Evolutionary conservation across 2,113 vertebrate genomes (phyloP).

Genomic region (Antennarius striatus): DNA sequence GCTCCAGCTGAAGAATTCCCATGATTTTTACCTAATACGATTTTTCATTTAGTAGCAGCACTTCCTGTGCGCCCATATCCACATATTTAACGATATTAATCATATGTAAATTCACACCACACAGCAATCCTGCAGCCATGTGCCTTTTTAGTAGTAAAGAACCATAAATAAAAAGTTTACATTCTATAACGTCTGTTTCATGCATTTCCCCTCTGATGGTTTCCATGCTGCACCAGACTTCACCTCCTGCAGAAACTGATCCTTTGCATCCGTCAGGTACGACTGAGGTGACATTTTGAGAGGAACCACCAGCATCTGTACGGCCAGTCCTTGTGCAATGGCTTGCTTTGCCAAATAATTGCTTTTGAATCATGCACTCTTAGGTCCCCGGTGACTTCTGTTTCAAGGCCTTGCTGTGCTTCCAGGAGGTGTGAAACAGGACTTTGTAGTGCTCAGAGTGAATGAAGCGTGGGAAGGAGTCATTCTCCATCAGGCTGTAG

Average conservation of each 20-base stretch:
- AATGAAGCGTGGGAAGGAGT: conserved; percentile 79
- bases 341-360: conserved; percentile 7
- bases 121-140: neutral
- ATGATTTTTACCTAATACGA: no score
- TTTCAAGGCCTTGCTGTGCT: conserved; percentile 11
- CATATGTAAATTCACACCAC: neutral
- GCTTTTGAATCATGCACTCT: conserved; percentile 9
- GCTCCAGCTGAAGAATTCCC: no score
- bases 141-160: conserved; percentile 1
- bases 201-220: no score
- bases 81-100: neutral
- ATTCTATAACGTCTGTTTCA: neutral
- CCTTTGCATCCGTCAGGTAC: neutral
- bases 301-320: neutral
- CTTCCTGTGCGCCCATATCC: no score
- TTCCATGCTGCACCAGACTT: conserved; percentile 8
- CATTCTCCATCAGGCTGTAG: conserved; percentile 81
- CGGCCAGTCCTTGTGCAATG: conserved; percentile 20
- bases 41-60: no score
- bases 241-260: neutral
- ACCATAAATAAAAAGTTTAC: conserved; percentile 6
- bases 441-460: conserved; percentile 81
- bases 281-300: conserved; percentile 8
- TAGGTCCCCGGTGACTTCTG: conserved; percentile 9
- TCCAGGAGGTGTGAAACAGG: conserved; percentile 46